These are phyloP conservation scores for Tortrix viridana DNA, from an alignment of 2,888 invertebrate species.

Conservation along the genomic window DNA sequence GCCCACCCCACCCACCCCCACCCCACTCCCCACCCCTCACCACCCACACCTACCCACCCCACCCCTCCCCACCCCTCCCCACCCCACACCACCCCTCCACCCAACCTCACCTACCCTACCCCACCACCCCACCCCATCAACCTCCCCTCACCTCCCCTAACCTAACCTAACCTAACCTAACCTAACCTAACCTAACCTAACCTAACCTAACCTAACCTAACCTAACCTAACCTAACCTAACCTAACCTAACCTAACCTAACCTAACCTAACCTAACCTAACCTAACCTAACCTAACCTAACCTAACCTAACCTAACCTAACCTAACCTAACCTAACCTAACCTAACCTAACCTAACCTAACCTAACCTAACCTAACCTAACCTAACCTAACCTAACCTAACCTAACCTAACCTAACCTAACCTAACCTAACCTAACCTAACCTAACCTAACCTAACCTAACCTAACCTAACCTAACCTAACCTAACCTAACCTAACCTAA, in stretches of 20 bases:
- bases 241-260: neutral
- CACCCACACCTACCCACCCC: neutral
- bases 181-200: neutral
- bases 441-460: constrained; percentile 20
- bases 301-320: constrained; percentile 15
- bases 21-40: neutral
- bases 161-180: neutral
- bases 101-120: neutral
- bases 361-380: constrained; percentile 20
- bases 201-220: neutral
- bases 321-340: constrained; percentile 20
- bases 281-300: neutral
- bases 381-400: constrained; percentile 20
- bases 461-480: constrained; percentile 20
- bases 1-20: neutral
- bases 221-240: neutral
- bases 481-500: constrained; percentile 20
- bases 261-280: neutral
- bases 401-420: constrained; percentile 17
- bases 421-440: constrained; percentile 20
- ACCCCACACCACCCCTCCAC: neutral
- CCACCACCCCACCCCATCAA: neutral
- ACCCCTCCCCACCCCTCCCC: neutral
- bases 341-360: constrained; percentile 20
- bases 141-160: neutral